Base-by-base conservation (phyloP, 2,113 vertebrate species). In the Canis aureus region DNA sequence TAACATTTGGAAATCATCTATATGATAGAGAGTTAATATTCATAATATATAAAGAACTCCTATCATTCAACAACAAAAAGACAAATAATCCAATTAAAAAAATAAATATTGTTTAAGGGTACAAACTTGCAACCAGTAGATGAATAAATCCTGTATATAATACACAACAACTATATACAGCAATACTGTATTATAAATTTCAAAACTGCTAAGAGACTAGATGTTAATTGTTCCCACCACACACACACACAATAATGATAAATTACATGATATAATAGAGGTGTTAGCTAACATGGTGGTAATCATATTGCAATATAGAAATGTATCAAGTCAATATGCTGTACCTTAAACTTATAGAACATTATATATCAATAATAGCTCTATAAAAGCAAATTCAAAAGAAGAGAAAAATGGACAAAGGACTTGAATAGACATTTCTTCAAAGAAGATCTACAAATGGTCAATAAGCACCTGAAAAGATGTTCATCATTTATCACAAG, bases 391-490 rank as follows among this genome's bases (percentile, higher is more conserved):
- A 82, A 49, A 76, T 29, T 76, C 7, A 74, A 74, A 74, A 74
- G 69, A 35, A 66, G 62, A 67, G 32, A 67, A 51, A 76, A 49
- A 23, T 76, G 27, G 20, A 95, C 15, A 57, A 85, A 91, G 51
- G 12, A 91, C 22, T 51, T 59, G 53, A 84, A 67, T 8, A 84
- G 49, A 67, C 22, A 84, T 76, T 74, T 55, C 80, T 27, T 35
- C n/a, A 49, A 76, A 78, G n/a, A 64, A 78, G 38, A 64, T 76
- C 84, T 16, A 76, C 29, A 64, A 95, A 66, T 15, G 8, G n/a
- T 62, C 69, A 90, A 74, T 17, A 95, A 74, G n/a, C 59, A 93
- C 59, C 90, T 38, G n/a, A 84, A 66, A 91, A 91, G 49, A 79
- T 49, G 19, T n/a, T 93, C 59, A 79, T 23, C 60, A 85, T 76